These are phyloP conservation scores for Microtus ochrogaster DNA, from an alignment of 2,113 vertebrate species.

Conservation along the genomic window DNA sequence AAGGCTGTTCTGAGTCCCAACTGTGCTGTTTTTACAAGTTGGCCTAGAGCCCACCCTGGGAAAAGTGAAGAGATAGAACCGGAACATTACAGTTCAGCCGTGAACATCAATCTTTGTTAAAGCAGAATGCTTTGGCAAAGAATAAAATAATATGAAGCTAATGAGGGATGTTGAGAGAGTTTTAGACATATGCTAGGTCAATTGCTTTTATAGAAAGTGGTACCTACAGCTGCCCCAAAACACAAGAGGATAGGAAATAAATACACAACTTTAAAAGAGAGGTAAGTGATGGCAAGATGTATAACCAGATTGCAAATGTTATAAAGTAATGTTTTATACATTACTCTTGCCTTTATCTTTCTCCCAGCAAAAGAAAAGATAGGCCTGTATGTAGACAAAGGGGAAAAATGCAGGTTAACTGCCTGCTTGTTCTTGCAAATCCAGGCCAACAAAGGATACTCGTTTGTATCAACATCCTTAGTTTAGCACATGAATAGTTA, in stretches of 20 bases:
- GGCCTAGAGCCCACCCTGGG: not conserved
- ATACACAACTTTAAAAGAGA: constrained; percentile 55
- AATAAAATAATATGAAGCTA: constrained; percentile 53
- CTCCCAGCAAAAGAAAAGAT: constrained; percentile 39
- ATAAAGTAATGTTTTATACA: constrained; percentile 27
- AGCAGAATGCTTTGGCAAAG: constrained; percentile 49
- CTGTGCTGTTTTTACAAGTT: constrained; percentile 58
- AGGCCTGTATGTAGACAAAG: not conserved
- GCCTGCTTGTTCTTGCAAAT: constrained; percentile 32
- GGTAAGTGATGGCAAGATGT: constrained; percentile 7
- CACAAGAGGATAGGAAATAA: constrained; percentile 60
- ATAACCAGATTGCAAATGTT: constrained; percentile 49
- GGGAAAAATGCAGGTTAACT: constrained; percentile 26
- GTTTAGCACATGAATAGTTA: not conserved
- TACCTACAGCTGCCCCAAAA: constrained; percentile 56
- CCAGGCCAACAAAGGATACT: not conserved
- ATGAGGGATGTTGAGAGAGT: constrained; percentile 61
- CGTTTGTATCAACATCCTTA: not conserved
- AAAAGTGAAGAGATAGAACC: constrained; percentile 64
- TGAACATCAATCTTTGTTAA: constrained; percentile 65
- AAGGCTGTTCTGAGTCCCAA: constrained; percentile 40
- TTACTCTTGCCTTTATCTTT: constrained; percentile 30
- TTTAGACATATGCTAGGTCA: constrained; percentile 52
- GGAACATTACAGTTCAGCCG: constrained; percentile 45
- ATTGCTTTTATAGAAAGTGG: constrained; percentile 49